These are phyloP conservation scores for Drosophila obscura DNA, from an alignment of 1,140 invertebrate genomes.

Conservation along the genomic window DNA sequence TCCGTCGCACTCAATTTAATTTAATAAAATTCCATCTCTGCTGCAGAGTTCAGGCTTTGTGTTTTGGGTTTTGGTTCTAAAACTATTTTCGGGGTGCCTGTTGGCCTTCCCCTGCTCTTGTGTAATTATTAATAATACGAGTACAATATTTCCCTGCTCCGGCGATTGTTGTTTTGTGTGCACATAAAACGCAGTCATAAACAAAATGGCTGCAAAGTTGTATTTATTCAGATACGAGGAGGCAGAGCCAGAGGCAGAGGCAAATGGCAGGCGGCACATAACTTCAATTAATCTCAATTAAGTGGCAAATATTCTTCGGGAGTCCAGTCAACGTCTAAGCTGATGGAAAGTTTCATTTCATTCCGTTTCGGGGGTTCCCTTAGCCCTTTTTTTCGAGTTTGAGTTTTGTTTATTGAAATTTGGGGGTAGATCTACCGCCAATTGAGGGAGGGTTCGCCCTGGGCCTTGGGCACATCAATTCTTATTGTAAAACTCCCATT, in stretches of 20 bases:
- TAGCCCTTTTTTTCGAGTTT: conserved; percentile 58
- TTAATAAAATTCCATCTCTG: conserved; percentile 66
- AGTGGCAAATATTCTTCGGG: conserved; percentile 60
- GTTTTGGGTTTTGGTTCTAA: conserved; percentile 13
- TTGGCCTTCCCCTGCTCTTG: conserved; percentile 5
- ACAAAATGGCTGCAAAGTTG: conserved; percentile 73
- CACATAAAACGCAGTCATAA: conserved; percentile 74
- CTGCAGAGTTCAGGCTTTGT: too few relatives aligned
- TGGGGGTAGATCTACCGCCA: conserved; percentile 29
- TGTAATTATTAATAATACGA: conserved; percentile 74
- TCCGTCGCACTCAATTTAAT: conserved; percentile 77
- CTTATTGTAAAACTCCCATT: conserved; percentile 34
- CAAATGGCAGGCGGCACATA: conserved; percentile 38
- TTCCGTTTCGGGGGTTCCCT: conserved; percentile 38
- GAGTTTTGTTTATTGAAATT: conserved; percentile 19
- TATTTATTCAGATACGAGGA: conserved; percentile 64
- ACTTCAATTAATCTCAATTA: conserved; percentile 82
- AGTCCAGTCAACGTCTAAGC: conserved; percentile 15
- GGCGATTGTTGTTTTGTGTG: conserved; percentile 34
- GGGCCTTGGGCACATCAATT: conserved; percentile 67
- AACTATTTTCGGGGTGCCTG: conserved; percentile 66
- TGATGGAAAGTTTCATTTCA: conserved; percentile 50
- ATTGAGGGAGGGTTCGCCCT: conserved; percentile 53
- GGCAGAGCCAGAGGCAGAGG: neutral
- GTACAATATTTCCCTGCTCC: conserved; percentile 29